A percentile compares a stretch with the other conserved stretches of the same genome.
phyloP scores from a whole-genome alignment of 2,888 invertebrate species.

The Bellardia bayeri region DNA sequence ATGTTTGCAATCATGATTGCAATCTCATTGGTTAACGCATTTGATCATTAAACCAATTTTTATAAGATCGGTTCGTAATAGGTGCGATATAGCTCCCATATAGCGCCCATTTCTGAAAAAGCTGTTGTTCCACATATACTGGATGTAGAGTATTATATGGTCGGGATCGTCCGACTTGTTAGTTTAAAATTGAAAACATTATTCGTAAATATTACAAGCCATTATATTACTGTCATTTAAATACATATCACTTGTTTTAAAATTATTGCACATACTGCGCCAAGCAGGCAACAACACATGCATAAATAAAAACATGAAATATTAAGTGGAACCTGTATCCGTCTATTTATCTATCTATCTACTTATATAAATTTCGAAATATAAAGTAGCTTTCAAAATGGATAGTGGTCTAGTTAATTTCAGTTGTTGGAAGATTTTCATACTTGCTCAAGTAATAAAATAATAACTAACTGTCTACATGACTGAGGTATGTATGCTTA shows the following conservation, averaged over 20 bases:
- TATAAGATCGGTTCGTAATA: too few relatives aligned
- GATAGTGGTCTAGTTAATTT: slow-evolving; percentile 55
- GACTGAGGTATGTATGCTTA: neutral
- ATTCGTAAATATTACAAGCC: too few relatives aligned
- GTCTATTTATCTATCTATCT: slow-evolving; percentile 17
- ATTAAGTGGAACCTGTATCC: slow-evolving; percentile 48
- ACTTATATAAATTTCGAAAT: slow-evolving; percentile 5
- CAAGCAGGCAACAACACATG: neutral
- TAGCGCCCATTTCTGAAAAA: too few relatives aligned
- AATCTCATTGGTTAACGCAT: too few relatives aligned
- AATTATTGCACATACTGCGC: slow-evolving; percentile 21
- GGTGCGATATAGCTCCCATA: too few relatives aligned
- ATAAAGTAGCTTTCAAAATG: slow-evolving; percentile 31
- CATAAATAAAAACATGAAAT: slow-evolving; percentile 28
- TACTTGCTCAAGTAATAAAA: slow-evolving; percentile 36
- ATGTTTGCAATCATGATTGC: too few relatives aligned
- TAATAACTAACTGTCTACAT: slow-evolving; percentile 37
- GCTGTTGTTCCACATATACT: too few relatives aligned
- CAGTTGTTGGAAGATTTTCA: slow-evolving; percentile 22
- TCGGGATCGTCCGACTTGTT: too few relatives aligned
- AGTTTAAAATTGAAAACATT: too few relatives aligned
- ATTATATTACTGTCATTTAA: too few relatives aligned
- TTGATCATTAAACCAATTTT: too few relatives aligned
- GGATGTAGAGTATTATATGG: too few relatives aligned
- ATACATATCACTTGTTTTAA: neutral